Base-by-base conservation (phyloP, 2,888 invertebrate species). In the Drosophila ustulata region DNA sequence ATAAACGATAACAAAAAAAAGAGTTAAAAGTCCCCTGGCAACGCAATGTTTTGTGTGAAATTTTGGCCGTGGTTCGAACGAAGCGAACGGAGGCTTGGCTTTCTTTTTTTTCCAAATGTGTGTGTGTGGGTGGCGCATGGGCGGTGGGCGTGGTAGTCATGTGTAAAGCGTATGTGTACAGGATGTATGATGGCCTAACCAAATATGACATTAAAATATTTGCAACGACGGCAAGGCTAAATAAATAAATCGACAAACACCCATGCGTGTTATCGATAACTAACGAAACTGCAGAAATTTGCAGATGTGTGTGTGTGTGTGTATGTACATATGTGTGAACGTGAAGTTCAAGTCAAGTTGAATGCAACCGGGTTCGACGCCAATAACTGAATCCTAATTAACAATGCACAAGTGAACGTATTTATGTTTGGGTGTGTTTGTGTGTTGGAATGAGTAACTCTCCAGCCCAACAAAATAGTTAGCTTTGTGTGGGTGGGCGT, bases 21-120 rank as follows among this genome's bases (percentile, higher is more conserved):
- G 2, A 28, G 25, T 26, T 45, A 56, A 57, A 55, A 43, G 43
- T 64, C 67, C 76, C 85, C 79, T 82, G 76, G 79, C 88, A 81
- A 81, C 88, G 78, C 66, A 68, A 68, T 81, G 81, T 82, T 71
- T 82, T 4, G 88, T 83, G 83, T 88, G 88, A 83, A 85, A 86
- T 81, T 81, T 56, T 82, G 83, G 88, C 88, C 80, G 88, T 84
- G 87, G 66, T 81, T 81, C 76, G 88, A 82, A 84, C 88, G 85
- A 86, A 88, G 83, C 88, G 88, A 88, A 83, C 86, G 87, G 87
- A 85, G 83, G 80, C 83, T 76, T 68, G 78, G 72, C 67, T 67
- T 58, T 18, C 3, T 28, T 30, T 39, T 7, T 28, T 49, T 13
- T 30, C 30, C 30, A n/a, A 37, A 37, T 37, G 34, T 11, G 34